Evolutionary conservation across 2,797 vertebrate genomes (phyloP).

Genomic region (Ciconia nigra): DNA sequence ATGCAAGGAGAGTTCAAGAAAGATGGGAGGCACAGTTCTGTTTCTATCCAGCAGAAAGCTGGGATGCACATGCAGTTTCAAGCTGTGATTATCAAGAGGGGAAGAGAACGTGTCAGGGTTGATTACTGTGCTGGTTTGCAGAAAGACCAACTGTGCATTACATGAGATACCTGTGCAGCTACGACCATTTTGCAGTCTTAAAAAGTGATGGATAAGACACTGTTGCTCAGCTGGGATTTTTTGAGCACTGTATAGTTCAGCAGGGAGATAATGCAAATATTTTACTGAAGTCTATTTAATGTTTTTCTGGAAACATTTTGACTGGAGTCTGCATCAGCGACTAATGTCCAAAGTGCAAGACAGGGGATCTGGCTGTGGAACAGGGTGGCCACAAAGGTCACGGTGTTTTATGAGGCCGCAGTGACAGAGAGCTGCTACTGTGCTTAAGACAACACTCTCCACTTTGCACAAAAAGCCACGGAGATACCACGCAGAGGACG

Average conservation of each 20-base stretch:
- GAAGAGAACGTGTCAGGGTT: neutral
- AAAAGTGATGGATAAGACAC: neutral
- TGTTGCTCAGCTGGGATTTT: neutral
- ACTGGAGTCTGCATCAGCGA: neutral
- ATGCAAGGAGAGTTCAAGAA: neutral
- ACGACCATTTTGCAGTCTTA: neutral
- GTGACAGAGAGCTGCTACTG: neutral
- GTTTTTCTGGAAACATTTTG: neutral
- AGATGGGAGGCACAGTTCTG: neutral
- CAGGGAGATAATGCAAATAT: neutral
- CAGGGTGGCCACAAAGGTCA: neutral
- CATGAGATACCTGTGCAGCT: neutral
- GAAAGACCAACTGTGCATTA: neutral
- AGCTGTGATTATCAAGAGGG: neutral
- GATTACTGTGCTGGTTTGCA: neutral
- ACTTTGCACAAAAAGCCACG: neutral
- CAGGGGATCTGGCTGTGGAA: neutral
- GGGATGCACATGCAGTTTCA: neutral
- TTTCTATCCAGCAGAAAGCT: neutral
- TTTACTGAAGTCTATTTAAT: neutral
- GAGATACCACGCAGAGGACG: neutral
- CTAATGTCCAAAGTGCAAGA: neutral
- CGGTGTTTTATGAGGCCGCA: neutral
- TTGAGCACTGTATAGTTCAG: neutral
- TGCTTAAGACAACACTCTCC: neutral